Conservation (phyloP, 1,140 invertebrate genomes). For the Drosophila persimilis region DNA sequence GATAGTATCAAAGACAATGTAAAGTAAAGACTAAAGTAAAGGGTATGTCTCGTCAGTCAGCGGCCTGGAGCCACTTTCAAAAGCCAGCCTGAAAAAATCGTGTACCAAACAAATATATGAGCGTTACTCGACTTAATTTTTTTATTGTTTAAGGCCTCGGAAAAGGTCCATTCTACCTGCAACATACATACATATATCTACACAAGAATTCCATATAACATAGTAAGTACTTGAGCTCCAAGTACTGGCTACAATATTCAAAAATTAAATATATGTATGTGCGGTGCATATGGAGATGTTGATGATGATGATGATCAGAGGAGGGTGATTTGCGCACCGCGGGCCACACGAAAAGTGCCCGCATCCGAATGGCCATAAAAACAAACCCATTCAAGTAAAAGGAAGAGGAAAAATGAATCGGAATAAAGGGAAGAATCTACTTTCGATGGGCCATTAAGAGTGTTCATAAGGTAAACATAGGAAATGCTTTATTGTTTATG, state of each 20-base stretch:
- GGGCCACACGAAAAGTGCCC: constrained; percentile 11
- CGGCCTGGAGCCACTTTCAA: too few species aligned
- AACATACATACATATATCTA: neutral
- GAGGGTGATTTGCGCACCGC: too few species aligned
- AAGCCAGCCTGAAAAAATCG: too few species aligned
- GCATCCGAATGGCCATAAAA: constrained; percentile 43
- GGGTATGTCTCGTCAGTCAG: too few species aligned
- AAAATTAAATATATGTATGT: constrained; percentile 53
- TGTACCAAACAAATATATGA: too few species aligned
- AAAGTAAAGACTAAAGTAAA: too few species aligned
- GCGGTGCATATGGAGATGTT: neutral
- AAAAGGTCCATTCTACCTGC: neutral
- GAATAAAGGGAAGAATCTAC: constrained; percentile 9
- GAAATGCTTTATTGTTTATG: constrained; percentile 74
- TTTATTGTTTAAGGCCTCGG: too few species aligned
- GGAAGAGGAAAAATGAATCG: constrained; percentile 17
- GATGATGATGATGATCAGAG: constrained; percentile 37
- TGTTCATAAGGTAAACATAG: constrained; percentile 73
- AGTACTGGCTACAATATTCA: constrained; percentile 50
- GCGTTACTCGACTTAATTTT: too few species aligned
- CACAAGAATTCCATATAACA: constrained; percentile 38
- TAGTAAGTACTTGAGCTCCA: constrained; percentile 41
- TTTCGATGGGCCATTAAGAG: constrained; percentile 63
- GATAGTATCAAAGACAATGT: too few species aligned
- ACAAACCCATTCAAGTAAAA: constrained; percentile 47